These are phyloP conservation scores for Coptotermes formosanus DNA, from an alignment of 1,140 invertebrate species.

Conservation along the genomic window DNA sequence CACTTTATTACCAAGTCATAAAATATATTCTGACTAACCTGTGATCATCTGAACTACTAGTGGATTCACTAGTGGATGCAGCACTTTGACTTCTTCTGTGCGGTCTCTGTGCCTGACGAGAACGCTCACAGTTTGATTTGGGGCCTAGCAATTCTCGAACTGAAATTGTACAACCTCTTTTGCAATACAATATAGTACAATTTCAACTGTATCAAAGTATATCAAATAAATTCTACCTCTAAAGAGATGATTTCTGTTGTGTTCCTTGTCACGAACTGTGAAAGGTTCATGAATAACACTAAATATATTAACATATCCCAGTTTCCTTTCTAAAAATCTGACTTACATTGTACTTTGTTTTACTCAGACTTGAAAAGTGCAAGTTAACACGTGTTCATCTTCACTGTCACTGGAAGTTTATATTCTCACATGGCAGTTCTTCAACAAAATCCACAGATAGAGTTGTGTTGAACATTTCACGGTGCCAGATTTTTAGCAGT, in stretches of 20 bases:
- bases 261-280: too few relatives aligned
- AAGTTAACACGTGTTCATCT: too few relatives aligned
- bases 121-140: neutral
- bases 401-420: too few relatives aligned
- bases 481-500: too few relatives aligned
- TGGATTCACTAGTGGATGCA: neutral
- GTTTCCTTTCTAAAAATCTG: neutral
- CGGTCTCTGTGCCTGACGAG: neutral
- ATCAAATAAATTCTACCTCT: neutral
- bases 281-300: neutral
- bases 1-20: neutral
- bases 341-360: too few relatives aligned
- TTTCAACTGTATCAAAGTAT: neutral
- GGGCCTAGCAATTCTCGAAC: neutral
- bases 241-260: too few relatives aligned
- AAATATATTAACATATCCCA: neutral
- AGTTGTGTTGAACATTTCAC: too few relatives aligned
- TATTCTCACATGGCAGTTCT: too few relatives aligned
- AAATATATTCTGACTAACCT: neutral
- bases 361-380: too few relatives aligned
- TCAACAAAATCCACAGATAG: too few relatives aligned
- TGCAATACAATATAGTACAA: neutral
- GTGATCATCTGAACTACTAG: neutral
- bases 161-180: slow-evolving; percentile 5
- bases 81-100: neutral